A percentile compares a stretch with the other conserved stretches of the same genome.
Conservation (phyloP, 2,797 vertebrate genomes). For the Rallus crepitans region DNA sequence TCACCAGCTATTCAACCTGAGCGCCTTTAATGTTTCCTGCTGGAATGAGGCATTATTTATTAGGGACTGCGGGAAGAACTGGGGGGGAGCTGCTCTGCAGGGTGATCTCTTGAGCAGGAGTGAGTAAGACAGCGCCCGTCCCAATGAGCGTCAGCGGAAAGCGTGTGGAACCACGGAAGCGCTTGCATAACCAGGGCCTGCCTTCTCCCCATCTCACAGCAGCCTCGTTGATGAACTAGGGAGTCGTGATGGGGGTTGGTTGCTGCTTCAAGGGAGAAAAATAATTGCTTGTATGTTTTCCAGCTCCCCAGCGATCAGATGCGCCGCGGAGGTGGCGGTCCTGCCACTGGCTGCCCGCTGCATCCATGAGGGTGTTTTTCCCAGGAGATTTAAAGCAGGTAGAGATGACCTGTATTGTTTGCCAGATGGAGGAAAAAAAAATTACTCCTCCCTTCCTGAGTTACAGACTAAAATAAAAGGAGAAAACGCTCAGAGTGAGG, state of each 20-base stretch:
- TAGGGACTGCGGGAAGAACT: neutral
- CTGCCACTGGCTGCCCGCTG: neutral
- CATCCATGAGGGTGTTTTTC: too few species aligned
- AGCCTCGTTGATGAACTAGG: neutral
- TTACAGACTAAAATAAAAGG: neutral
- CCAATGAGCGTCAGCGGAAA: neutral
- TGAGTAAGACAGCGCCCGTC: neutral
- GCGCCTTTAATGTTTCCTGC: rapidly evolving
- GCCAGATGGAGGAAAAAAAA: neutral
- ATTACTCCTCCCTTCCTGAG: neutral
- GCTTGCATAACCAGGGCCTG: neutral
- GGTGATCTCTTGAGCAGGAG: neutral
- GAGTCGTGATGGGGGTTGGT: neutral
- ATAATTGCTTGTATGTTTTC: neutral
- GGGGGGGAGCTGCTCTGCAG: neutral
- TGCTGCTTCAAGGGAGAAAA: neutral
- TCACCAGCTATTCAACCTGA: neutral
- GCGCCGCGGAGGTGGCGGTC: neutral
- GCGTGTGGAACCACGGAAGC: neutral
- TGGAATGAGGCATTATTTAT: neutral
- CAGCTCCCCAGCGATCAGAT: neutral
- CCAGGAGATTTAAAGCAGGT: neutral
- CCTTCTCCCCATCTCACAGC: neutral
- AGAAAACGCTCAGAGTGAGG: neutral
- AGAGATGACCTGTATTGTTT: neutral